Base-by-base conservation (phyloP, 2,113 vertebrate species). In the Pachyramphus minor region DNA sequence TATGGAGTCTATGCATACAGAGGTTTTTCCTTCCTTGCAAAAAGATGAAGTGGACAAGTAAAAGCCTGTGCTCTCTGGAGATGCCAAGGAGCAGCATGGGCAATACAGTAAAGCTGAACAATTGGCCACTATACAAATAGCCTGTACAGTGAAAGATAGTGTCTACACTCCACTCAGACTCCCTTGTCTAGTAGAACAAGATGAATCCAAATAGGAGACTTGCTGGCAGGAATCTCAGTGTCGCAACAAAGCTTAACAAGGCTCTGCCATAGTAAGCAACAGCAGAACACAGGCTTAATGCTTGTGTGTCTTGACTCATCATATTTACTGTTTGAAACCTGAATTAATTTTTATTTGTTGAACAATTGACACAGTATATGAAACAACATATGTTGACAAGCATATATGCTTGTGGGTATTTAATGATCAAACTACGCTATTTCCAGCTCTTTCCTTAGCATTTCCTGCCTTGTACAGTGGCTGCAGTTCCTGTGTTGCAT, bases 191-290 rank as follows among this genome's bases (percentile, higher is more conserved):
- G 64, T 4, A 45, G 20, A 60, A 41, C 59, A 73, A 27, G 68
- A n/a, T 19, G 33, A 59, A 73, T 55, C 17, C 8, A 4, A 64
- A 35, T 13, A 76, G 6, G 7, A 18, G 5, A n/a, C 25, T 42
- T 59, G 31, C 35, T 63, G 33, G 22, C 18, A 69, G 74, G 33
- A 56, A 16, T 66, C 33, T 75, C 35, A 28, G 22, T 39, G 44
- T 47, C 59, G 84, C 30, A 50, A 37, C 27, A 47, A 72, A 84
- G 25, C 0, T 0, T 73, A 53, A 63, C 3, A 1, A 76, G 72
- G 13, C 41, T 83, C 22, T 81, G 47, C 15, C 55, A 45, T 0
- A 0, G 5, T 25, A 42, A 52, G 18, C 18, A 67, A 58, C 47
- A 52, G 24, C 30, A 72, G 39, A 69, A 45, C 20, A 16, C 12